A percentile compares a stretch with the other conserved stretches of the same genome.
Evolutionary conservation across 2,888 invertebrate species (phyloP).

Genomic region (Monopis laevigella): DNA sequence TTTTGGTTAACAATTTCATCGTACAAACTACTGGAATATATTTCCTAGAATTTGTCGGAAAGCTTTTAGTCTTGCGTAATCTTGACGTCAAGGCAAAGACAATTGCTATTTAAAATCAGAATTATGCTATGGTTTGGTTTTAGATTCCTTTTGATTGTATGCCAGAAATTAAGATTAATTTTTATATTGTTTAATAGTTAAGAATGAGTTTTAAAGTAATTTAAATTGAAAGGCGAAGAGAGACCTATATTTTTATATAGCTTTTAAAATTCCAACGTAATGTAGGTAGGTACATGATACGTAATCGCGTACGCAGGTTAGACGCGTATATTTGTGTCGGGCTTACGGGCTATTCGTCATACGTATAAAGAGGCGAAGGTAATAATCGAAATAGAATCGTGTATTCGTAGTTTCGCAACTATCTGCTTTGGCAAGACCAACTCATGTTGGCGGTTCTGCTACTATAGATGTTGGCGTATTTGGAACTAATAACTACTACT

Average conservation of each 20-base stretch:
- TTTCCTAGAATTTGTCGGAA: too few relatives aligned
- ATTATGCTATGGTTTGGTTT: background rate
- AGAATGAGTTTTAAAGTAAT: conserved; percentile 1
- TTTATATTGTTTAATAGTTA: conserved; percentile 4
- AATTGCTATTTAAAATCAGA: conserved; percentile 8
- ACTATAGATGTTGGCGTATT: conserved; percentile 2
- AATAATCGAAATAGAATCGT: conserved; percentile 66
- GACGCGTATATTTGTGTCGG: too few relatives aligned
- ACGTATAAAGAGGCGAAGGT: conserved; percentile 63
- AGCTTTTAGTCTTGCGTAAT: conserved; percentile 1
- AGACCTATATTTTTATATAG: conserved; percentile 28
- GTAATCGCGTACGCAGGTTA: background rate
- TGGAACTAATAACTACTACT: conserved; percentile 3
- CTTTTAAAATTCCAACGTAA: conserved; percentile 65
- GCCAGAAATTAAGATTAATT: conserved; percentile 6
- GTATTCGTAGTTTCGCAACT: conserved; percentile 52
- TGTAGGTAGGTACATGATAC: conserved; percentile 23
- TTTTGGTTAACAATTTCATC: too few relatives aligned
- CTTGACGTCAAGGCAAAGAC: conserved; percentile 2
- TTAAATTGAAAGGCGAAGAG: conserved; percentile 24
- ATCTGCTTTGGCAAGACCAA: conserved; percentile 12
- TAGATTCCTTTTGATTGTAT: conserved; percentile 6
- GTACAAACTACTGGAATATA: too few relatives aligned
- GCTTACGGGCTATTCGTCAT: conserved; percentile 45
- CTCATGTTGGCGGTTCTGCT: too few relatives aligned